These are phyloP conservation scores for Gymnocephalus cernua DNA, from an alignment of 2,113 vertebrate genomes.

Conservation along the genomic window DNA sequence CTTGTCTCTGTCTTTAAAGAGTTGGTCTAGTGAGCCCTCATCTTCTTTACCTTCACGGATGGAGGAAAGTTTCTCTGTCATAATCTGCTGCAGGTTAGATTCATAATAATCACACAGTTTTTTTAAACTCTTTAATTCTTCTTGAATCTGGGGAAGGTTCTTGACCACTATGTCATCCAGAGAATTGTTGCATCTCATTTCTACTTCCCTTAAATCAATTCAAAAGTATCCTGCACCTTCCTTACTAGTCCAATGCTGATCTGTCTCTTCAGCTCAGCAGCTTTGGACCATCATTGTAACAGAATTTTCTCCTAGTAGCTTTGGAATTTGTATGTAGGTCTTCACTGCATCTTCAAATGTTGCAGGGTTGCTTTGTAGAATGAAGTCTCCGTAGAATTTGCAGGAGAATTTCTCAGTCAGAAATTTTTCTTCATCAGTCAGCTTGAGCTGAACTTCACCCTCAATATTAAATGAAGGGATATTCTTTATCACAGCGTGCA, in stretches of 20 bases:
- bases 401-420: constrained; percentile 29
- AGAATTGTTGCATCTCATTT: constrained; percentile 47
- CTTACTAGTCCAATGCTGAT: neutral
- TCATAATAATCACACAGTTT: neutral
- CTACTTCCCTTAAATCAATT: neutral
- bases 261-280: rapidly evolving
- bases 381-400: constrained; percentile 37
- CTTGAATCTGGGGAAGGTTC: constrained; percentile 44
- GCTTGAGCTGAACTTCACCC: neutral
- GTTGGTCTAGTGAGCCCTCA: constrained; percentile 12
- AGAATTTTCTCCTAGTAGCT: constrained; percentile 13
- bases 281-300: constrained; percentile 19
- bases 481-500: constrained; percentile 35
- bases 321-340: constrained; percentile 10
- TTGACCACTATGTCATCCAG: neutral
- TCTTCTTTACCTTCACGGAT: constrained; percentile 13
- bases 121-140: constrained; percentile 28
- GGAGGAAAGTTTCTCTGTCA: neutral
- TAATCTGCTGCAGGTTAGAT: neutral
- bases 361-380: constrained; percentile 15
- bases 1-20: neutral
- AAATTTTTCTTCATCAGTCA: neutral
- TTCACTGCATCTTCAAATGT: constrained; percentile 22
- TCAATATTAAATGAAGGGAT: neutral
- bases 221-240: neutral